Percentiles rank a stretch among this genome's conserved stretches.
Conservation (phyloP, 1,140 invertebrate species). For the Manduca sexta region DNA sequence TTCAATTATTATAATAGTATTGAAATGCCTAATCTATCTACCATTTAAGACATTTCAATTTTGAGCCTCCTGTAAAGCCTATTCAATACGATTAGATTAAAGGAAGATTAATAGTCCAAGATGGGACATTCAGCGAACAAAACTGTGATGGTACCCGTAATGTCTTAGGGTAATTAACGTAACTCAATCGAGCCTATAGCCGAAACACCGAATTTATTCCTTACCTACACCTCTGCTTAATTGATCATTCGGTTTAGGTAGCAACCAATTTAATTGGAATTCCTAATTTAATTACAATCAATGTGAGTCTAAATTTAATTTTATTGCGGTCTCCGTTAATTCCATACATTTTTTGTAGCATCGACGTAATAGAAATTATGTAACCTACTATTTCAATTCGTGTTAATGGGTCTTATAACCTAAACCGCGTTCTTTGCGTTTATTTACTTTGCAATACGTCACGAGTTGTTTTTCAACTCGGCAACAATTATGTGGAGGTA, state of each 20-base stretch:
- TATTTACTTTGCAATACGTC: neutral
- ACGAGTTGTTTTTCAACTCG: too few relatives aligned
- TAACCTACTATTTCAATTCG: too few relatives aligned
- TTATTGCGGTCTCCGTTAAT: neutral
- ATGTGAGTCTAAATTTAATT: neutral
- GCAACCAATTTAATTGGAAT: neutral
- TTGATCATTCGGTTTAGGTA: neutral
- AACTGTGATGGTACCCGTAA: neutral
- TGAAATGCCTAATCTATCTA: too few relatives aligned
- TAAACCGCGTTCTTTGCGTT: too few relatives aligned
- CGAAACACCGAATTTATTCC: neutral
- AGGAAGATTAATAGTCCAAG: conserved; percentile 3
- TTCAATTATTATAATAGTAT: too few relatives aligned
- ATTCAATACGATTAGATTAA: neutral
- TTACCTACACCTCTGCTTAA: neutral
- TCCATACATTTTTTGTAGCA: too few relatives aligned
- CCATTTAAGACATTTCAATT: too few relatives aligned
- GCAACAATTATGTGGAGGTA: neutral
- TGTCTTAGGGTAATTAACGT: neutral
- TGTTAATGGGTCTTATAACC: too few relatives aligned
- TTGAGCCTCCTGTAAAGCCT: too few relatives aligned
- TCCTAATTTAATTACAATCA: conserved; percentile 1
- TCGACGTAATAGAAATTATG: too few relatives aligned
- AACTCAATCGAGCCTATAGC: neutral
- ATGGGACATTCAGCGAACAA: neutral